A percentile compares a stretch with the other conserved stretches of the same genome.
Conservation (phyloP, 2,113 vertebrate genomes). For the Eolophus roseicapilla region DNA sequence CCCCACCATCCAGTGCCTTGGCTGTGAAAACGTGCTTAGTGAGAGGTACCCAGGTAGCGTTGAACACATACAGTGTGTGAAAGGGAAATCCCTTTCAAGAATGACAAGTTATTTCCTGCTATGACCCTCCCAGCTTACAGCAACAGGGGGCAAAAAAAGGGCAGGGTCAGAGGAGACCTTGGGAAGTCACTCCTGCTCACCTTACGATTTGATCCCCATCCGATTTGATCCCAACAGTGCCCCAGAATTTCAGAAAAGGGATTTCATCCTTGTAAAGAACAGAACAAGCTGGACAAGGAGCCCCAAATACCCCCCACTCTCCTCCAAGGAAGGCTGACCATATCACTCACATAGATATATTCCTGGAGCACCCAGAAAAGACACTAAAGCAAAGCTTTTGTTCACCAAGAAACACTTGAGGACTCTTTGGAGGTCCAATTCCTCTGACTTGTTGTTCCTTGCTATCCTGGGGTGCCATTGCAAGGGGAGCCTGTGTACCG, state of each 20-base stretch:
- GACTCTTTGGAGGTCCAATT: neutral
- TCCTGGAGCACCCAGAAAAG: neutral
- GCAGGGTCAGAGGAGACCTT: neutral
- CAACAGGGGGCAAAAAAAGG: neutral
- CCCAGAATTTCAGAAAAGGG: neutral
- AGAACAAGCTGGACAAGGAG: neutral
- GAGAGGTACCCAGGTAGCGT: neutral
- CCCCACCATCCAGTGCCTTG: neutral
- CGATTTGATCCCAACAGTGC: neutral
- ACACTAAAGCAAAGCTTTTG: neutral
- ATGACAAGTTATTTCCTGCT: neutral
- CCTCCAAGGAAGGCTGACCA: neutral
- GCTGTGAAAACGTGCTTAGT: neutral
- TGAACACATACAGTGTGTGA: rapidly evolving
- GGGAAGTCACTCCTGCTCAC: neutral
- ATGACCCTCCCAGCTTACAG: neutral
- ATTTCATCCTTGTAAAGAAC: neutral
- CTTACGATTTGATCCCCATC: neutral
- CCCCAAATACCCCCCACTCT: neutral
- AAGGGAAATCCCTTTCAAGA: neutral
- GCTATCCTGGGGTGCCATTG: too few species aligned
- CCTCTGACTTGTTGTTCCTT: neutral
- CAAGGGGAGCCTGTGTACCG: neutral
- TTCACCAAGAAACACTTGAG: neutral
- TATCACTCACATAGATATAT: neutral